Evolutionary conservation across 2,888 invertebrate species (phyloP), one percentile per base, ranked within the genome.

Genomic region (Danaus chrysippus): DNA sequence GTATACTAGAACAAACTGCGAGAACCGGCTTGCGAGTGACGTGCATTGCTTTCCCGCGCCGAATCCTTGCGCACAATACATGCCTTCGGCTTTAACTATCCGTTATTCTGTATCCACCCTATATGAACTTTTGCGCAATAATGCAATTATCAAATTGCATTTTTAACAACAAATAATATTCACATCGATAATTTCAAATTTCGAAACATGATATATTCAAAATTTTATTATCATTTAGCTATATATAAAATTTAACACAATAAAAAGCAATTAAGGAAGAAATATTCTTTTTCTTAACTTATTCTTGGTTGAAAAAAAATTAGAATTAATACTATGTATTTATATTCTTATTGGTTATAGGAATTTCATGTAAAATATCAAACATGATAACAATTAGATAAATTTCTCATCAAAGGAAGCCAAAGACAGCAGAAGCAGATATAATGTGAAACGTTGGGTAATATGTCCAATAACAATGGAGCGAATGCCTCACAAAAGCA

Each of bases 391-490:
- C 58, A 57, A 59, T 60, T 49, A 58, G 82, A 49, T 80, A 81
- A 77, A 71, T 72, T 78, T 80, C 78, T 81, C 81, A 81, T 87
- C 83, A 86, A 87, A 87, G 81, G 83, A 85, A 85, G 85, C 58
- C 66, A 56, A 84, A 87, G 82, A 82, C 80, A 83, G 81, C 67
- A 79, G 79, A 78, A 81, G 79, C 75, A 81, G 83, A 83, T 83
- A 87, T 87, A 87, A 86, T 86, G 86, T 86, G 81, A 81, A 82
- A 86, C 86, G 84, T 86, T 87, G 83, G 83, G 86, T 88, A 89
- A 89, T 88, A 88, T 86, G 87, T 87, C 87, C 81, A 81, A 79
- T 79, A 82, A 89, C 88, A 89, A 88, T 88, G 82, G 85, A 78
- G 82, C 82, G 83, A 86, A 84, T 80, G 81, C 82, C 79, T 80